Evolutionary conservation across 2,888 invertebrate species (phyloP).

Genomic region (Entomobrya proxima): DNA sequence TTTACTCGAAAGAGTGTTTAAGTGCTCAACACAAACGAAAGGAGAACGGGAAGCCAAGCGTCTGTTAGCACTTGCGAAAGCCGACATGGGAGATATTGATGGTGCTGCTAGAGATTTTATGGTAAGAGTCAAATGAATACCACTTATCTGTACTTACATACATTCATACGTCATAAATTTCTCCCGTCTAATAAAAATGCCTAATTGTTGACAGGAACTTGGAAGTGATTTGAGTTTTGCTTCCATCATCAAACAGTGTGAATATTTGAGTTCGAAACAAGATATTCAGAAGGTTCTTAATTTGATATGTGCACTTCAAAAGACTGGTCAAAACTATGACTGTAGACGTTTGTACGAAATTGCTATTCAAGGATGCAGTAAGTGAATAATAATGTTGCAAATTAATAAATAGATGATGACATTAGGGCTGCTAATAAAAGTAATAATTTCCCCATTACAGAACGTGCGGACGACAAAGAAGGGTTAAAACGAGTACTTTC

Average conservation of each 20-base stretch:
- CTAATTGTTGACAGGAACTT: conserved; percentile 54
- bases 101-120: conserved; percentile 58
- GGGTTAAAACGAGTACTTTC: conserved; percentile 25
- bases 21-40: conserved; percentile 1
- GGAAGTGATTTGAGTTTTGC: conserved; percentile 46
- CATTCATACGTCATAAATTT: too few relatives aligned
- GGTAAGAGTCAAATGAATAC: conserved; percentile 38
- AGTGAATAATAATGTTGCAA: conserved; percentile 11
- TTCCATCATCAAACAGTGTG: conserved; percentile 50
- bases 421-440: background rate
- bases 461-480: conserved; percentile 41
- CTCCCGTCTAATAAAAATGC: background rate
- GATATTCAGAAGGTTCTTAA: conserved; percentile 62
- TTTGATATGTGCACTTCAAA: conserved; percentile 56
- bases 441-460: conserved; percentile 30
- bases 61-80: conserved; percentile 54
- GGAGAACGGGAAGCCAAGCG: conserved; percentile 60
- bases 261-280: conserved; percentile 52
- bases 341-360: conserved; percentile 50
- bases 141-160: background rate
- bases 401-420: background rate
- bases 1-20: conserved; percentile 54
- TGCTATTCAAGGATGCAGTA: conserved; percentile 55
- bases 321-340: conserved; percentile 57
- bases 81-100: conserved; percentile 66